Conservation (phyloP, 2,797 vertebrate species). For the Hippoglossus hippoglossus region DNA sequence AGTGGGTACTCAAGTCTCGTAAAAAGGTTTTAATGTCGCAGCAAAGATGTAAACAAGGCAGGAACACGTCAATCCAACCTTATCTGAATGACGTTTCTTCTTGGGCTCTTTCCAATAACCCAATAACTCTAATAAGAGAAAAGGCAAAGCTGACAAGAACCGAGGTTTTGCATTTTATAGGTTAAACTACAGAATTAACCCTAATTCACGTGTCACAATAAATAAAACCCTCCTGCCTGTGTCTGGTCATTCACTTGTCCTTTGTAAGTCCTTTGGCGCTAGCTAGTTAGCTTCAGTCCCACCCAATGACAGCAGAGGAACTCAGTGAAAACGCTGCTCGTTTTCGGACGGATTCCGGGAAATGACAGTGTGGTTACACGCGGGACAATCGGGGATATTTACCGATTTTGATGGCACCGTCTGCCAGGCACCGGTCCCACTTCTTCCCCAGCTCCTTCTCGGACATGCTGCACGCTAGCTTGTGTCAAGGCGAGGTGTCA, state of each 20-base stretch:
- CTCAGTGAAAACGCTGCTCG: background rate
- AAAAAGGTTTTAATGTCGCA: background rate
- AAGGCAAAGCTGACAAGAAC: background rate
- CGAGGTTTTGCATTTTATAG: rapidly evolving
- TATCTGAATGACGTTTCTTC: background rate
- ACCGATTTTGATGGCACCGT: conserved; percentile 84
- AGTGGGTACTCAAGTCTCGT: rapidly evolving
- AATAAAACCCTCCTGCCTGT: background rate
- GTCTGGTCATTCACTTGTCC: conserved; percentile 49
- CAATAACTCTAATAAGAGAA: background rate
- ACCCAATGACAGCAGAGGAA: conserved; percentile 68
- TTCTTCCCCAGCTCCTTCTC: conserved; percentile 85
- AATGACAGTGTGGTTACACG: background rate
- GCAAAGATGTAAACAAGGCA: background rate
- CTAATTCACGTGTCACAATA: too few relatives aligned
- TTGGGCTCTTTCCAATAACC: background rate
- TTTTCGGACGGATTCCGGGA: background rate
- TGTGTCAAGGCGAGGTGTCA: conserved; percentile 50
- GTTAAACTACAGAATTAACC: background rate
- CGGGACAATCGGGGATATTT: conserved; percentile 45
- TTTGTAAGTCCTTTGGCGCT: conserved; percentile 63
- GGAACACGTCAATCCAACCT: background rate
- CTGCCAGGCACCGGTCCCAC: conserved; percentile 85
- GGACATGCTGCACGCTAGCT: conserved; percentile 80
- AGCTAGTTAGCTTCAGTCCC: conserved; percentile 67